Evolutionary conservation across 2,888 invertebrate genomes (phyloP).

Genomic region (Phytoseiulus persimilis): DNA sequence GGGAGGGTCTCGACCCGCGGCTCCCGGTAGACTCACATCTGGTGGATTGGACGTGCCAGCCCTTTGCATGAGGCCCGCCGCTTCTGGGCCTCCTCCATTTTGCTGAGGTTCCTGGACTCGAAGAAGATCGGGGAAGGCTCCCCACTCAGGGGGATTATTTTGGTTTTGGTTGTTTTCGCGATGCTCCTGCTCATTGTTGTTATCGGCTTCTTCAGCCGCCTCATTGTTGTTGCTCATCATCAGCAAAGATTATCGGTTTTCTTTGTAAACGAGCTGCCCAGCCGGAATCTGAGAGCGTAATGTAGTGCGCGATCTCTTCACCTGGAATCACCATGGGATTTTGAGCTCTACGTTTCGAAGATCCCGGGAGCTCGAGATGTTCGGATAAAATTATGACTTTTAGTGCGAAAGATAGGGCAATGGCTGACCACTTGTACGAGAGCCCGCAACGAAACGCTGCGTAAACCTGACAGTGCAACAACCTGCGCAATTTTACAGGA

Average conservation of each 20-base stretch:
- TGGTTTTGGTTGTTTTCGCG: conserved; percentile 20
- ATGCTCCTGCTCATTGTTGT: conserved; percentile 23
- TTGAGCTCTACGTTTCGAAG: too few relatives aligned
- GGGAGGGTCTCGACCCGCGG: conserved; percentile 18
- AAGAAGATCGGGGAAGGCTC: conserved; percentile 13
- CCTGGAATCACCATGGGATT: too few relatives aligned
- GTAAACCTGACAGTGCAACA: too few relatives aligned
- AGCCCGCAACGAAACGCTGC: too few relatives aligned
- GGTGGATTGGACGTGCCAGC: conserved; percentile 12
- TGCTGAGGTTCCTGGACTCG: conserved; percentile 26
- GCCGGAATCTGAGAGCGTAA: too few relatives aligned
- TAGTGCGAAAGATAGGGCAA: too few relatives aligned
- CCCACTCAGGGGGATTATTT: conserved; percentile 28
- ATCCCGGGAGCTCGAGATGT: too few relatives aligned
- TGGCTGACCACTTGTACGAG: too few relatives aligned
- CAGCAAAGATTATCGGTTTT: neutral
- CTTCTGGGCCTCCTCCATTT: conserved; percentile 11
- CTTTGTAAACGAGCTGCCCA: neutral
- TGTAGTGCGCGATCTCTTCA: too few relatives aligned
- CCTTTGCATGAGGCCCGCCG: conserved; percentile 12
- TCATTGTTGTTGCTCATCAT: conserved; percentile 35
- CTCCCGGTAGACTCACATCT: conserved; percentile 21
- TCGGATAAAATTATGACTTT: too few relatives aligned
- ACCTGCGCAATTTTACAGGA: too few relatives aligned
- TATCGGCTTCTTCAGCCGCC: conserved; percentile 6